Evolutionary conservation across 2,888 invertebrate genomes (phyloP), one percentile per base, ranked within the genome.

Genomic region (Plebejus melissa): DNA sequence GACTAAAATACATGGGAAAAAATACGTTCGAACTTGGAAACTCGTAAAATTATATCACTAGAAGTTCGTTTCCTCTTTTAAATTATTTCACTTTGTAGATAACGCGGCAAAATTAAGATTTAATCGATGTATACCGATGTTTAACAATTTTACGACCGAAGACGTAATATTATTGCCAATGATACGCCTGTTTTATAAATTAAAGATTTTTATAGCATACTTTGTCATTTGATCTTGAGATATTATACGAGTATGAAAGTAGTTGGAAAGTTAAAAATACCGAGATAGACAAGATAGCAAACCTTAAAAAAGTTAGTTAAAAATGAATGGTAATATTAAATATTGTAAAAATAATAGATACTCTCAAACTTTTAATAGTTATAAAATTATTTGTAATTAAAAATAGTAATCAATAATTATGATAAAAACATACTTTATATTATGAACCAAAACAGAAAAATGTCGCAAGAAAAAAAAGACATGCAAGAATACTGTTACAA

Each of bases 1-100:
- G 69, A 77, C 75, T 79, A 79, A 76, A 76, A 76, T 74, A 76
- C 57, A 74, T 74, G 75, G 76, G 79, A 77, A 78, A 78, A 79
- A 77, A 76, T 74, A 57, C 74, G 76, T 77, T 65, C 76, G 58
- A 74, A 77, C 72, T 77, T 78, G 75, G 74, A 69, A 76, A 36
- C 69, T 76, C 75, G 75, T 77, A 72, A 77, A 78, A 77, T 74
- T 72, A 74, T 76, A 77, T 76, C 77, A 13, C 22, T 32, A 16
- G 13, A 65, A 36, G 65, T 65, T 36, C 65, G 32, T 65, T 65
- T 65, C 65, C 32, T 36, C 32, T 16, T 76, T 74, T 32, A 46
- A 46, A 36, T 75, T 75, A 75, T 65, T 65, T 65, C 13, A 32
- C 13, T 36, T 65, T 36, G 5, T 65, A 13, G 65, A 32, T 65